phyloP scores from a whole-genome alignment of 2,888 invertebrate species.

The Alviniconcha strummeri region DNA sequence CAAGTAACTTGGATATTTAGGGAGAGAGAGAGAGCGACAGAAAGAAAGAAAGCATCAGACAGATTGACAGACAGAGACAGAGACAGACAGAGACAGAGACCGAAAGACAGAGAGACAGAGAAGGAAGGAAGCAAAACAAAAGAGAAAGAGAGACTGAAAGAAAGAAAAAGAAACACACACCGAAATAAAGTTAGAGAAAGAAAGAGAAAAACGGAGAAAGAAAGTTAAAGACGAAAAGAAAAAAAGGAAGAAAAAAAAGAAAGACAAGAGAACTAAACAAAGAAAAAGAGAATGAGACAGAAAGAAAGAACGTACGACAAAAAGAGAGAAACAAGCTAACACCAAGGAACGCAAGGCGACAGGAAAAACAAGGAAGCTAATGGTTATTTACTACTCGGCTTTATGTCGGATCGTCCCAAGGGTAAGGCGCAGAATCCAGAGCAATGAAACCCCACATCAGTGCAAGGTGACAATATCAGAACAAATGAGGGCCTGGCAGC shows the following conservation, averaged over 20 bases:
- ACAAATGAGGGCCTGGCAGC: no score
- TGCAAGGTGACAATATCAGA: no score
- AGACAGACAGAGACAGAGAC: background rate
- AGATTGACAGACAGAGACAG: constrained; percentile 1
- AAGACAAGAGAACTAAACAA: background rate
- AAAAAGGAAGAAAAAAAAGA: background rate
- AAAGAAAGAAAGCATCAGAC: constrained; percentile 5
- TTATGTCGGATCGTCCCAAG: background rate
- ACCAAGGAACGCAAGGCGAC: background rate
- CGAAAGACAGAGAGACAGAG: background rate
- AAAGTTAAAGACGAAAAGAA: background rate
- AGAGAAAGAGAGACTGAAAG: background rate
- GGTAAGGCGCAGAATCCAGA: background rate
- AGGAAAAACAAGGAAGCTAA: background rate
- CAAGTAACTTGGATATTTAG: no score
- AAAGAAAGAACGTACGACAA: background rate
- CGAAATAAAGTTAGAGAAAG: background rate
- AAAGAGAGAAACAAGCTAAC: background rate
- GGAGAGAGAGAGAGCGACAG: background rate
- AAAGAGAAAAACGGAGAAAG: background rate
- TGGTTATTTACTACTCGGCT: no score
- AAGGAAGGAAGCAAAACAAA: background rate
- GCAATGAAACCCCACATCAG: no score
- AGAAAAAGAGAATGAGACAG: background rate
- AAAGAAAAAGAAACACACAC: background rate